A percentile compares a stretch with the other conserved stretches of the same genome.
phyloP scores from a whole-genome alignment of 2,888 invertebrate species.

The Microctonus brassicae region DNA sequence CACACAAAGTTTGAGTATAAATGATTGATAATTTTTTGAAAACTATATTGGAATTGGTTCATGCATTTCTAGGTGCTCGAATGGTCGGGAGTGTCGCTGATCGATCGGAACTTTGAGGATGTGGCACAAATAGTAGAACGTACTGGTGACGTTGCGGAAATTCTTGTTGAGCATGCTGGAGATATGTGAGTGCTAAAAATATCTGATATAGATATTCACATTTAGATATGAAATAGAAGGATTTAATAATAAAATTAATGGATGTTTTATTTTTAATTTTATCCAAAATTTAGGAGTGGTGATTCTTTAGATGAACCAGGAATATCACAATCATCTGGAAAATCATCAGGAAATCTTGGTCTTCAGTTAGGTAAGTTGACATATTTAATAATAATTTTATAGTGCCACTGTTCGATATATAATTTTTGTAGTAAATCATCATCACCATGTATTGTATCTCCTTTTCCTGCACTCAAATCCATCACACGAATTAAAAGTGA shows the following conservation, averaged over 20 bases:
- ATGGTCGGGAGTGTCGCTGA: slow-evolving; percentile 91
- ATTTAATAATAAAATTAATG: slow-evolving; percentile 35
- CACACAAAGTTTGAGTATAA: not conserved
- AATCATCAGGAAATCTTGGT: slow-evolving; percentile 68
- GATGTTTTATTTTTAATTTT: slow-evolving; percentile 36
- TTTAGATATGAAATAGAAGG: not conserved
- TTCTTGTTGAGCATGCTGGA: slow-evolving; percentile 86
- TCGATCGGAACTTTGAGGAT: slow-evolving; percentile 94
- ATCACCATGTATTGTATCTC: not conserved
- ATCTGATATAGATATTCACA: not conserved
- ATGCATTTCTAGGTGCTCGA: slow-evolving; percentile 79
- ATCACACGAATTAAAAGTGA: slow-evolving; percentile 5
- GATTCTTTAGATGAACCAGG: slow-evolving; percentile 78
- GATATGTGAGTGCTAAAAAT: slow-evolving; percentile 71
- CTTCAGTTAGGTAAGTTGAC: slow-evolving; percentile 74
- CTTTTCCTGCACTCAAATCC: not conserved
- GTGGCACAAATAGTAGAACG: slow-evolving; percentile 91
- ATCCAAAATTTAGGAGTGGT: slow-evolving; percentile 69
- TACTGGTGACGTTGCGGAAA: slow-evolving; percentile 87
- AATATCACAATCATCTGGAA: slow-evolving; percentile 62
- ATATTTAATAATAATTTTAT: not conserved
- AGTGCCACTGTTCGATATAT: not conserved
- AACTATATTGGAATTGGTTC: not conserved
- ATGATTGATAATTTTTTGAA: slow-evolving; percentile 7
- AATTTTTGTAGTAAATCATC: not conserved